Base-by-base conservation (phyloP, 2,888 invertebrate genomes). In the Diaphora mendica region DNA sequence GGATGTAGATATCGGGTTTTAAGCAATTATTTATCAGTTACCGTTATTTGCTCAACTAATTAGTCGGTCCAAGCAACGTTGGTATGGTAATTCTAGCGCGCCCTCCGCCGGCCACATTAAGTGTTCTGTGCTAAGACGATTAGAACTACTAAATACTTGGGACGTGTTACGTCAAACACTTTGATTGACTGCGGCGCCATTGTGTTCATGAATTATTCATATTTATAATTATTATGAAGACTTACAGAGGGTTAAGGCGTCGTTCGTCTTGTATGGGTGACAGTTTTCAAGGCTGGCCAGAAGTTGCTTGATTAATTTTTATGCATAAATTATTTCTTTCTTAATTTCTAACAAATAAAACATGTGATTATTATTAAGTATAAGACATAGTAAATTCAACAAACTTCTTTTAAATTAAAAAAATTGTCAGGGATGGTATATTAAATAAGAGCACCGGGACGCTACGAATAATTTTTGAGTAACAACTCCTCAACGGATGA, bases 141-240 rank as follows among this genome's bases (percentile, higher is more conserved):
- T 74, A 74, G 30, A 71, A 68, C 51, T 64, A 59, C 70, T 74
- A 66, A 66, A 44, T 67, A 68, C 35, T 33, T 65, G 39, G 67
- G 33, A 74, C 70, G 20, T 48, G 62, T 74, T 13, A 68, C n/a
- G 74, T 70, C 67, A 67, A 67, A 70, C 48, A 39, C 30, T 44
- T 68, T 71, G 64, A 74, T 68, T 65, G 71, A 71, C 68, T 51
- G 71, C 33, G 74, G 64, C 74, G 71, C 68, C 74, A 68, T 42
- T 55, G 42, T 62, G 35, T 39, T 74, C 39, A 70, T 70, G 48
- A 66, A 74, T 74, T 70, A 64, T 74, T 66, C 30, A 72, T 68
- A 48, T 48, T 72, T 48, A 68, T 72, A 64, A 71, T 71, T 48
- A 62, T 65, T 51, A 51, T 68, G 35, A 68, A 68, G 55, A 44